Conservation (phyloP, 1,140 invertebrate species). For the Drusus annulatus region DNA sequence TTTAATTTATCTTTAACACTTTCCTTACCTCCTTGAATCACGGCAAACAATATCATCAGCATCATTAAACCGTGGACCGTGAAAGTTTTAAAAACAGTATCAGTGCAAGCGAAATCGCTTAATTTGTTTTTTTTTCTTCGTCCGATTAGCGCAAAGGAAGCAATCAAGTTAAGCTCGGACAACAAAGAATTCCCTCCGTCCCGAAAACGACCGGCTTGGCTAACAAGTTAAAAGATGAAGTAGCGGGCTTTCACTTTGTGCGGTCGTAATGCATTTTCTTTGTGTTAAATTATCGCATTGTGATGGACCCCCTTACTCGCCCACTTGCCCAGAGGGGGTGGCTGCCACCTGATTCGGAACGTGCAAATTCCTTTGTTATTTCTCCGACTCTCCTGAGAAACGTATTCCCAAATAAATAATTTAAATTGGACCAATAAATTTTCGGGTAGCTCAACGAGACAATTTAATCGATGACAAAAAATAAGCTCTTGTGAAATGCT, state of each 20-base stretch:
- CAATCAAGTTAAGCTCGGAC: conserved; percentile 46
- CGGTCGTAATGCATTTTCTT: conserved; percentile 55
- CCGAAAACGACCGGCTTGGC: conserved; percentile 39
- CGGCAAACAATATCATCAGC: too few relatives aligned
- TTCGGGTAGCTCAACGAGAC: too few relatives aligned
- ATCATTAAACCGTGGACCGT: too few relatives aligned
- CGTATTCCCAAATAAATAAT: background rate
- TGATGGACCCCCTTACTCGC: conserved; percentile 25
- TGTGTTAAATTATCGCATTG: conserved; percentile 53
- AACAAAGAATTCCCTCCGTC: conserved; percentile 49
- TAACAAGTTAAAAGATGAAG: conserved; percentile 52
- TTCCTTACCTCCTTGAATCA: too few relatives aligned
- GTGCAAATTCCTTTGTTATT: conserved; percentile 35
- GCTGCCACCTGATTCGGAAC: conserved; percentile 17
- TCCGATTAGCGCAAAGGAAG: conserved; percentile 45
- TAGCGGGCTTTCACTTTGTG: conserved; percentile 37
- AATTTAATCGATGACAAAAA: too few relatives aligned
- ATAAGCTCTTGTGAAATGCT: too few relatives aligned
- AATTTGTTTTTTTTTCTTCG: conserved; percentile 27
- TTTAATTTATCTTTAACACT: too few relatives aligned
- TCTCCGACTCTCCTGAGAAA: conserved; percentile 22
- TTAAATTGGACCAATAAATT: background rate
- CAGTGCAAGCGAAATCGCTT: background rate
- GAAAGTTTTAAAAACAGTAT: too few relatives aligned
- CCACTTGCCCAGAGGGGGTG: background rate